A percentile compares a stretch with the other conserved stretches of the same genome.
Conservation (phyloP, 92 coral and sea anemone genomes). For the Pocillopora grandis region DNA sequence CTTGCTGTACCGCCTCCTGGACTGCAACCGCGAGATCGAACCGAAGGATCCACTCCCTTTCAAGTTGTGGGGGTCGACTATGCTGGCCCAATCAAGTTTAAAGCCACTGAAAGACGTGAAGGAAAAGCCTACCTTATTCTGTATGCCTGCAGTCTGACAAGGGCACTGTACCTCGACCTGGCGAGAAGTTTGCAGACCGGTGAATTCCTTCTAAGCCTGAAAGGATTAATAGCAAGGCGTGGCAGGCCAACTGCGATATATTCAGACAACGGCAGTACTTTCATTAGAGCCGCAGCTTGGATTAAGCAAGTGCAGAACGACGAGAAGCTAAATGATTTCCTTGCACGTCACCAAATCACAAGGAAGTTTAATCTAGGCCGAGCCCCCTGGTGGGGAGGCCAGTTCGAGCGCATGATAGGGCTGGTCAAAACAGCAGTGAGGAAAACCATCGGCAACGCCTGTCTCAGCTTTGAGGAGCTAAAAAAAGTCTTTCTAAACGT, state of each 20-base stretch:
- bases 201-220: slow-evolving; percentile 22
- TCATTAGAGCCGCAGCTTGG: slow-evolving; percentile 6
- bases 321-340: slow-evolving; percentile 11
- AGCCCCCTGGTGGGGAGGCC: slow-evolving; percentile 36
- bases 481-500: not conserved
- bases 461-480: slow-evolving; percentile 16
- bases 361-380: slow-evolving; percentile 7
- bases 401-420: slow-evolving; percentile 31
- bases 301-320: not conserved
- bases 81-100: slow-evolving; percentile 37
- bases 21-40: slow-evolving; percentile 19
- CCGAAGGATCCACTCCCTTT: slow-evolving; percentile 29
- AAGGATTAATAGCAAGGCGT: slow-evolving; percentile 12
- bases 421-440: slow-evolving; percentile 19
- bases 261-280: slow-evolving; percentile 19
- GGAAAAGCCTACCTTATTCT: slow-evolving; percentile 1
- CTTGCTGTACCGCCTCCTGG: slow-evolving; percentile 39
- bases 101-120: not conserved
- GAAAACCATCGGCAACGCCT: slow-evolving; percentile 16
- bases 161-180: not conserved
- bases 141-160: slow-evolving; percentile 4
- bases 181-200: slow-evolving; percentile 5
- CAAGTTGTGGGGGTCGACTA: slow-evolving; percentile 22
- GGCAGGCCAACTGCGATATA: slow-evolving; percentile 3
- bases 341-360: not conserved